A percentile compares a stretch with the other conserved stretches of the same genome.
Evolutionary conservation across 2,888 invertebrate genomes (phyloP).

Genomic region (Drosophila prostipennis): DNA sequence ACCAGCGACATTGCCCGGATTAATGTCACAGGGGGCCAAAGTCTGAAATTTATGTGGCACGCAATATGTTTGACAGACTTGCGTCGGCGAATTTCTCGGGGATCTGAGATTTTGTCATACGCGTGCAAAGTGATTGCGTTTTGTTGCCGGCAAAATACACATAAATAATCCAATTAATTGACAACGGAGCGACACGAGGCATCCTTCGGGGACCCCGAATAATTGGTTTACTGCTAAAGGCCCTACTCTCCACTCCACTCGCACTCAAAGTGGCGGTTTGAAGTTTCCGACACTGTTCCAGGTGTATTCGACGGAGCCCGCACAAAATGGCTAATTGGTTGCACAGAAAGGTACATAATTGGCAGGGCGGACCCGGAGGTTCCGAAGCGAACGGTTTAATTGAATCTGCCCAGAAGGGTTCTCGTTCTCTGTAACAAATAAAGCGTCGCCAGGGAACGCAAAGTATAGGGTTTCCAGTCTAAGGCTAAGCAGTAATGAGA

Average conservation of each 20-base stretch:
- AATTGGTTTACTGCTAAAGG: conserved; percentile 64
- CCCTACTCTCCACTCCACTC: neutral
- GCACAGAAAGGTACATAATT: conserved; percentile 68
- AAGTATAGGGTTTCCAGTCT: neutral
- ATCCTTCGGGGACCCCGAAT: conserved; percentile 56
- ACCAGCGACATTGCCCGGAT: conserved; percentile 1
- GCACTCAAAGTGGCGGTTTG: conserved; percentile 47
- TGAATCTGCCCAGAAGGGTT: conserved; percentile 56
- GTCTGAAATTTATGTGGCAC: conserved; percentile 8
- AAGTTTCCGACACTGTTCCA: conserved; percentile 54
- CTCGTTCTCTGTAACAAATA: conserved; percentile 17
- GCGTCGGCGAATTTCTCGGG: conserved; percentile 8
- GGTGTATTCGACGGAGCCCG: conserved; percentile 42
- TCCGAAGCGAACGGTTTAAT: conserved; percentile 55
- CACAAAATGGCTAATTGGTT: conserved; percentile 71
- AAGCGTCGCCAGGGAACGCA: neutral
- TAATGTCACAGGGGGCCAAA: conserved; percentile 1
- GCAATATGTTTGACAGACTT: conserved; percentile 12
- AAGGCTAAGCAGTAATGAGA: neutral
- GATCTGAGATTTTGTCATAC: conserved; percentile 13
- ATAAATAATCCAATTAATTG: conserved; percentile 74
- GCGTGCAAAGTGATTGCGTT: conserved; percentile 49
- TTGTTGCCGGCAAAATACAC: conserved; percentile 68
- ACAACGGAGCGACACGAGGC: conserved; percentile 60
- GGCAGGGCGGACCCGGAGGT: conserved; percentile 52